These are phyloP conservation scores for Drosophila lacicola DNA, from an alignment of 2,888 invertebrate species.

Conservation along the genomic window DNA sequence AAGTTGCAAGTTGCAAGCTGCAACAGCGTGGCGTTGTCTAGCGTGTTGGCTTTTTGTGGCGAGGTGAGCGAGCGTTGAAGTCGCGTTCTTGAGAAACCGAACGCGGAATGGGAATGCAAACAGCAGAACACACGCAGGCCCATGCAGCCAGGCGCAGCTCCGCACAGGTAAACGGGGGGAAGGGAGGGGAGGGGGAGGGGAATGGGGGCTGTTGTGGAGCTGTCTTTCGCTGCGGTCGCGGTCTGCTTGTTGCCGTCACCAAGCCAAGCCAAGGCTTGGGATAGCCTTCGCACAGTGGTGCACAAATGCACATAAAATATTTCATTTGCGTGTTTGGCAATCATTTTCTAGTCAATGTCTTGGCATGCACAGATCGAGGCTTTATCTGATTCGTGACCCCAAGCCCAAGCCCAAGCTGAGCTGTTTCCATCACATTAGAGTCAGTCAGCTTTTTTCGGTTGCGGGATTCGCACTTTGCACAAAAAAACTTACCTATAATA, in stretches of 20 bases:
- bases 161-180: neutral
- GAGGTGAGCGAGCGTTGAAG: slow-evolving; percentile 56
- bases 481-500: slow-evolving; percentile 94
- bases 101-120: slow-evolving; percentile 65
- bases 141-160: slow-evolving; percentile 61
- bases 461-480: slow-evolving; percentile 47
- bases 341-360: slow-evolving; percentile 84
- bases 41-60: slow-evolving; percentile 42
- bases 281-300: slow-evolving; percentile 73
- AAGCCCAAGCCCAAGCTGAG: slow-evolving; percentile 7
- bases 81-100: slow-evolving; percentile 70
- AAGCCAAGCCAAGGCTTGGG: slow-evolving; percentile 1
- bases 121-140: slow-evolving; percentile 79
- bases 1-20: slow-evolving; percentile 8
- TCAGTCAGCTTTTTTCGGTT: slow-evolving; percentile 5
- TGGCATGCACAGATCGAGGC: slow-evolving; percentile 80
- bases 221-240: slow-evolving; percentile 78
- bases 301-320: slow-evolving; percentile 63
- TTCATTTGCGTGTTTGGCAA: slow-evolving; percentile 82
- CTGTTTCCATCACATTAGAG: slow-evolving; percentile 37
- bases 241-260: slow-evolving; percentile 71
- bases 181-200: neutral
- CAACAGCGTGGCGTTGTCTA: slow-evolving; percentile 15
- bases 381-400: slow-evolving; percentile 81
- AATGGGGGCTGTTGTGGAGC: slow-evolving; percentile 7